Conservation (phyloP, 2,113 vertebrate genomes). For the Phylloscopus whistleri region DNA sequence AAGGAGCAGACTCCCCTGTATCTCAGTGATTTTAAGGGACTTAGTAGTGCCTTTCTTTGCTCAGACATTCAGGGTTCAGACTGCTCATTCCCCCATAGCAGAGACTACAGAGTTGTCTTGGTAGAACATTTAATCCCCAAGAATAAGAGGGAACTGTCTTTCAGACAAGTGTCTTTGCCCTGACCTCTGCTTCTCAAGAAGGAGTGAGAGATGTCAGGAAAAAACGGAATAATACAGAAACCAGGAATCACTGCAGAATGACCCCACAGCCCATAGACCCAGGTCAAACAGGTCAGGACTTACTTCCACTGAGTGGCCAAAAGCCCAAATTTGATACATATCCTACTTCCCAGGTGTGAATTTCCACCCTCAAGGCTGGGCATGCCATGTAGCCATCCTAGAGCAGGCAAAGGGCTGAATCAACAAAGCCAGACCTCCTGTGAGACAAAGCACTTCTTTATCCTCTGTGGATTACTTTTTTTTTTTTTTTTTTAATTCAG, state of each 20-base stretch:
- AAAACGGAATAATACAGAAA: not conserved
- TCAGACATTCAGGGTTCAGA: not conserved
- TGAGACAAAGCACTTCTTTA: not conserved
- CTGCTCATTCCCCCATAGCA: not conserved
- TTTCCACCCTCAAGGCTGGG: not conserved
- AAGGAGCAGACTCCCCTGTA: accelerated
- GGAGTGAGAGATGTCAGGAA: not conserved
- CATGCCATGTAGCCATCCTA: not conserved
- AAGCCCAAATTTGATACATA: not conserved
- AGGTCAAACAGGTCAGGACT: not conserved
- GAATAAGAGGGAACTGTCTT: not conserved
- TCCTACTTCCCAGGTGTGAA: not conserved
- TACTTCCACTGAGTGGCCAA: not conserved
- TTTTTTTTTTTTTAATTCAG: not conserved
- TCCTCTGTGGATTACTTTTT: not conserved
- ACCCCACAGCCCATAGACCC: not conserved
- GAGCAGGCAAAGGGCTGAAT: not conserved
- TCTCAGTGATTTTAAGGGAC: not conserved
- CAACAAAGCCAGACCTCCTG: not conserved
- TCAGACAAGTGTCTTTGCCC: not conserved
- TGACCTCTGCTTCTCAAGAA: not conserved
- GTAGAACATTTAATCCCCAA: not conserved
- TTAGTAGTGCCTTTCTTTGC: not conserved
- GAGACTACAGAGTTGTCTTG: not conserved
- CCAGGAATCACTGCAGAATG: not conserved